A percentile compares a stretch with the other conserved stretches of the same genome.
Evolutionary conservation across 1,140 invertebrate genomes (phyloP).

Genomic region (Aleiodes sp.): DNA sequence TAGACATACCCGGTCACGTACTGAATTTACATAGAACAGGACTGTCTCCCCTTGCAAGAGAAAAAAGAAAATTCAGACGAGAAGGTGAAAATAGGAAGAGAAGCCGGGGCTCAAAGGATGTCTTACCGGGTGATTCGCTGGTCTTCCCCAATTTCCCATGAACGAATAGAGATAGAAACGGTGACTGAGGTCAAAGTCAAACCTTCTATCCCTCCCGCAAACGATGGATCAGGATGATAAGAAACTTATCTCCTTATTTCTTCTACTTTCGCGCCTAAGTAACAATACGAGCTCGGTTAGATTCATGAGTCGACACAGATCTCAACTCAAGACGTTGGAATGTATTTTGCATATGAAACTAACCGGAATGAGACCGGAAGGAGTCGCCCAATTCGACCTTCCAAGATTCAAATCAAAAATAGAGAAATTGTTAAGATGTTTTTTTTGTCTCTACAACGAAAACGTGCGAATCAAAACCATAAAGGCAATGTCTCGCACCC

Average conservation of each 20-base stretch:
- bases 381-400: constrained; percentile 7
- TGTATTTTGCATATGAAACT: constrained; percentile 35
- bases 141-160: constrained; percentile 41
- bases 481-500: too few relatives aligned
- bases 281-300: too few relatives aligned
- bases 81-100: background rate
- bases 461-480: too few relatives aligned
- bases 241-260: constrained; percentile 26
- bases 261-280: constrained; percentile 41
- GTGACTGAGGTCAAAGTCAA: too few relatives aligned
- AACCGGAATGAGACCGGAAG: constrained; percentile 25
- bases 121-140: constrained; percentile 37
- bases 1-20: constrained; percentile 30
- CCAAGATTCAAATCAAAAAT: constrained; percentile 10
- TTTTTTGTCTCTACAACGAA: too few relatives aligned
- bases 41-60: background rate
- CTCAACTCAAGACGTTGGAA: too few relatives aligned
- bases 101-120: constrained; percentile 29
- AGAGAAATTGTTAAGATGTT: background rate
- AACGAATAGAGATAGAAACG: too few relatives aligned
- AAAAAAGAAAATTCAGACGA: background rate
- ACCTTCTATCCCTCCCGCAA: constrained; percentile 28
- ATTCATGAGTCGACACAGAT: too few relatives aligned
- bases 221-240: constrained; percentile 42
- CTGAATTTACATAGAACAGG: constrained; percentile 37